phyloP scores from a whole-genome alignment of 2,797 vertebrate genomes.

The Parambassis ranga region DNA sequence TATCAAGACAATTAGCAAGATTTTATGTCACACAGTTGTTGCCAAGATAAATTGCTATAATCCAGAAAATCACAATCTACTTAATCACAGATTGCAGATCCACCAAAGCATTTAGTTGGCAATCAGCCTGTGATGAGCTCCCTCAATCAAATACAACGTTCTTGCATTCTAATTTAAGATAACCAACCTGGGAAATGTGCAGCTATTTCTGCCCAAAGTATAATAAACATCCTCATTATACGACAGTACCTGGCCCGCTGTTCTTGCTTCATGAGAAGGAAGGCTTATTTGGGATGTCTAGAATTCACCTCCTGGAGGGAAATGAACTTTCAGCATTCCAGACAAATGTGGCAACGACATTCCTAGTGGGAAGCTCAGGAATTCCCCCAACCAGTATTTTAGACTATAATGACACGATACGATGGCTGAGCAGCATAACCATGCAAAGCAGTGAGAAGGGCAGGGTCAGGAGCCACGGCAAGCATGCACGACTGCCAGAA shows the following conservation, averaged over 20 bases:
- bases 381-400: conserved; percentile 56
- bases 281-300: conserved; percentile 30
- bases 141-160: conserved; percentile 22
- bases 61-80: too few relatives aligned
- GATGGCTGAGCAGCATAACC: conserved; percentile 33
- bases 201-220: conserved; percentile 8
- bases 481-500: conserved; percentile 21
- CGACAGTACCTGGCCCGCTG: background rate
- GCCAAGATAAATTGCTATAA: conserved; percentile 33
- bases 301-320: conserved; percentile 45
- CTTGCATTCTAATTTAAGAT: conserved; percentile 19
- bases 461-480: conserved; percentile 27
- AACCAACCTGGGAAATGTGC: conserved; percentile 13
- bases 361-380: conserved; percentile 52
- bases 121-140: conserved; percentile 35
- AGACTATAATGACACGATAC: conserved; percentile 61
- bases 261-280: conserved; percentile 13
- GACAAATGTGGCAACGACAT: conserved; percentile 48
- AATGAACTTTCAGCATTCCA: conserved; percentile 57
- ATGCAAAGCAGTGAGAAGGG: conserved; percentile 21
- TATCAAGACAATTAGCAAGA: conserved; percentile 11
- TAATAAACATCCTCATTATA: background rate
- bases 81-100: conserved; percentile 46
- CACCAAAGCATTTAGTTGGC: conserved; percentile 27
- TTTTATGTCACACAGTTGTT: conserved; percentile 14